A percentile compares a stretch with the other conserved stretches of the same genome.
phyloP scores from a whole-genome alignment of 2,888 invertebrate genomes.

The Cartodere bifasciata region DNA sequence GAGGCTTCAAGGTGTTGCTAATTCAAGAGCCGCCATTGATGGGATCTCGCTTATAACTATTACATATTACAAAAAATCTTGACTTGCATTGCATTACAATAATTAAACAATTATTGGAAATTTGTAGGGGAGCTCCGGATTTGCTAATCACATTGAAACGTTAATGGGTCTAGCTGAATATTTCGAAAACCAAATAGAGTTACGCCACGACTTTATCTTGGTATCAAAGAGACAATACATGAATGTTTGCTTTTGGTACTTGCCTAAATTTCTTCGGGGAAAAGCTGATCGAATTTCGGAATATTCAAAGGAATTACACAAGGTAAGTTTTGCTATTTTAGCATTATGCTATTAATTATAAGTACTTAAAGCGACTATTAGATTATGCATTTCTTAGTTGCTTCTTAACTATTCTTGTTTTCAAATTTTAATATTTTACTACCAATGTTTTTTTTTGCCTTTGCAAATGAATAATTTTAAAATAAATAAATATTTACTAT shows the following conservation, averaged over 20 bases:
- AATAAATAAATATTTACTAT: too few species aligned
- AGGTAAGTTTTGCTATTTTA: slow-evolving; percentile 31
- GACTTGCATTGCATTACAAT: too few species aligned
- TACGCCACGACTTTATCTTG: slow-evolving; percentile 33
- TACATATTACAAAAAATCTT: too few species aligned
- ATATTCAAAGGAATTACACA: slow-evolving; percentile 31
- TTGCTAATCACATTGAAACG: slow-evolving; percentile 40
- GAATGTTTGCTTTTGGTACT: slow-evolving; percentile 62
- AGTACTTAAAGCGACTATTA: too few species aligned
- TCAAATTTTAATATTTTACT: too few species aligned
- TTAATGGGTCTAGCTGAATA: slow-evolving; percentile 38
- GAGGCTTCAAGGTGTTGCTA: neutral
- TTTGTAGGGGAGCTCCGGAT: slow-evolving; percentile 36
- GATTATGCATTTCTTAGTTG: too few species aligned
- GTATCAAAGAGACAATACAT: slow-evolving; percentile 45
- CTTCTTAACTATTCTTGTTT: too few species aligned
- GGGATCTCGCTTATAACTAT: neutral
- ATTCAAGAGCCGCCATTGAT: neutral
- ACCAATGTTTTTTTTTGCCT: too few species aligned
- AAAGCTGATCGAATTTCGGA: slow-evolving; percentile 26
- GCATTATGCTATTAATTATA: too few species aligned
- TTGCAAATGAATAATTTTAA: too few species aligned
- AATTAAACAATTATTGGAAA: slow-evolving; percentile 12
- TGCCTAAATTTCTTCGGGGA: slow-evolving; percentile 40
- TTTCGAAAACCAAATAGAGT: slow-evolving; percentile 32